These are phyloP conservation scores for Smutsia temminckii DNA, from an alignment of 2,797 vertebrate genomes.

Conservation along the genomic window DNA sequence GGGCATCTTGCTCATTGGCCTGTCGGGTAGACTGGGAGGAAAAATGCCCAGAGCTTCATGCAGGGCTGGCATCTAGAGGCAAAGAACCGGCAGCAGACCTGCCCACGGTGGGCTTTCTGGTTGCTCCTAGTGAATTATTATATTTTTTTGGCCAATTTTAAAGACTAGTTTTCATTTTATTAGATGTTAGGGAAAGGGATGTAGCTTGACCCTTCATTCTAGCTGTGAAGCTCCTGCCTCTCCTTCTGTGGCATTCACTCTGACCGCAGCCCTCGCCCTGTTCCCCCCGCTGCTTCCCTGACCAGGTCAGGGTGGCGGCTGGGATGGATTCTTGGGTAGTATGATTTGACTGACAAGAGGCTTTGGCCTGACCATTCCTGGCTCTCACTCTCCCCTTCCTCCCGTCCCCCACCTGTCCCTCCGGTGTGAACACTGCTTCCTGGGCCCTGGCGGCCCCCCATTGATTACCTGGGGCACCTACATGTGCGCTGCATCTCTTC, in stretches of 20 bases:
- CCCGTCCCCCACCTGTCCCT: neutral
- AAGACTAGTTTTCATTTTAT: neutral
- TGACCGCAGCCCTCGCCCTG: neutral
- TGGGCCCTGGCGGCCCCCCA: neutral
- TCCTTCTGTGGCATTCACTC: neutral
- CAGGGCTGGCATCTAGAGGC: fast-evolving
- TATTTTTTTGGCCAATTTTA: neutral
- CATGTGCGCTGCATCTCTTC: neutral
- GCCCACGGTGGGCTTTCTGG: neutral
- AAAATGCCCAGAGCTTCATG: neutral
- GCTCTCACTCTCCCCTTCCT: neutral
- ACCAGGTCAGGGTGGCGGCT: neutral
- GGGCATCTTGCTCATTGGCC: neutral
- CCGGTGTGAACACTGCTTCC: neutral
- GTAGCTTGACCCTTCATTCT: neutral
- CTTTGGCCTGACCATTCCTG: neutral
- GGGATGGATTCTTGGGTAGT: neutral
- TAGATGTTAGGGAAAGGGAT: neutral
- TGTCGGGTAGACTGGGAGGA: neutral
- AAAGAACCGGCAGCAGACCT: neutral
- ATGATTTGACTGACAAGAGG: neutral
- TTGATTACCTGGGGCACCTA: neutral
- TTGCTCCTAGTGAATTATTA: neutral
- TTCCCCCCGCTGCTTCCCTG: neutral
- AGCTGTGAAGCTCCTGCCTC: fast-evolving